Evolutionary conservation across 2,888 invertebrate species (phyloP), one percentile per base, ranked within the genome.

Genomic region (Myathropa florea): DNA sequence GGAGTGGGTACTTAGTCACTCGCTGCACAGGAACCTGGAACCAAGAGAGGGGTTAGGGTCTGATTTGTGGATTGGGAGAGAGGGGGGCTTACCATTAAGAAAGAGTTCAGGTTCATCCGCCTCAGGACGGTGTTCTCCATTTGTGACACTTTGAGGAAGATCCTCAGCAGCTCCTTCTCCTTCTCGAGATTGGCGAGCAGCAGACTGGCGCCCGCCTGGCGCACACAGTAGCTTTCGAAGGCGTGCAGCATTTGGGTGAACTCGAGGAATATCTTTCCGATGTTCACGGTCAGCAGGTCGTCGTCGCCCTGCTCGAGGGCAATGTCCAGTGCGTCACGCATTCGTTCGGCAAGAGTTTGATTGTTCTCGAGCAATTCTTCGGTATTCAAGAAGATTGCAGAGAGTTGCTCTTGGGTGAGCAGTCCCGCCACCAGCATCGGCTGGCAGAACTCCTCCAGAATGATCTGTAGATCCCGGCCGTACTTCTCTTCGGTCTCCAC

Each of bases 401-500:
- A 95, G 82, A 98, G 94, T 93, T 98, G 98, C 90, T 98, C 98
- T 89, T 96, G 96, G n/a, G 96, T 97, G 33, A 98, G 94, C 72
- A 98, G 94, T 68, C 98, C 98, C 77, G 98, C 98, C 46, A 97
- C 97, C 89, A 97, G 94, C 97, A 98, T 98, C 0, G 98, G 98
- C 90, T 96, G 96, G 91, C 97, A 97, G 92, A 98, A 97, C 92
- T 98, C 98, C 92, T 98, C 98, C 89, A 97, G 94, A 89, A 98
- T 96, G 78, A 98, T 98, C 91, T 97, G 96, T 89, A 98, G 93
- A 92, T 98, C 98, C 72, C 98, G 94, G 23, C 98, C 98, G 91
- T 98, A 98, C 91, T 98, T 98, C 91, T 98, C 96, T 93, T 98
- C 98, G 1, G 98, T 98, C 93, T 98, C 98, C 4, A 98, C 97